Evolutionary conservation across 2,797 vertebrate genomes (phyloP).

Genomic region (Bufotes viridis): DNA sequence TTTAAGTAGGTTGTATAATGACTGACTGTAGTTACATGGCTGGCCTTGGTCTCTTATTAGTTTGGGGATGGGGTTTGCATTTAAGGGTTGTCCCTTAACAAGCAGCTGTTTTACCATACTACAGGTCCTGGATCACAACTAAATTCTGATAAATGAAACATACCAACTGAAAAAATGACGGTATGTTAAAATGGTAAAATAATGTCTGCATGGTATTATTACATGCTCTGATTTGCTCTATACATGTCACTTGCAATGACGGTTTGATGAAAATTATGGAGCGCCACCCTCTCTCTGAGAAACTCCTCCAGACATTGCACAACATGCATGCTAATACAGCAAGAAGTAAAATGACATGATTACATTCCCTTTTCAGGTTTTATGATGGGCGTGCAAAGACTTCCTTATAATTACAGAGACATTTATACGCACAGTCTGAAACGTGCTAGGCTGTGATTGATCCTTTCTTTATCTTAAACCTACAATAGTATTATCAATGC

Average conservation of each 20-base stretch:
- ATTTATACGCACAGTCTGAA: background rate
- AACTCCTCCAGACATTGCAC: slow-evolving; percentile 1
- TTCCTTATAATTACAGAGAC: slow-evolving; percentile 1
- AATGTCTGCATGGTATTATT: background rate
- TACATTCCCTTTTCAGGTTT: background rate
- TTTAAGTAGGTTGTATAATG: too few relatives aligned
- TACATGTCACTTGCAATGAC: background rate
- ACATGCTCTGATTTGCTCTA: background rate
- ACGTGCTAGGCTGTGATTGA: background rate
- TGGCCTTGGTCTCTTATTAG: too few relatives aligned
- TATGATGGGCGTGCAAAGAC: slow-evolving; percentile 17
- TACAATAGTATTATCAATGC: background rate
- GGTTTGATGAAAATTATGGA: background rate
- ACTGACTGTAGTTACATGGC: too few relatives aligned
- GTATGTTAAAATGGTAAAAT: too few relatives aligned
- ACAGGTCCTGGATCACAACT: background rate
- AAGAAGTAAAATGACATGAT: background rate
- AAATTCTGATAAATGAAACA: background rate
- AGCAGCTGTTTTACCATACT: too few relatives aligned
- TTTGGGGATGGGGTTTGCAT: too few relatives aligned
- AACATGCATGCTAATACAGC: background rate
- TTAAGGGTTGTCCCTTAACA: too few relatives aligned
- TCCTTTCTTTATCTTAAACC: background rate
- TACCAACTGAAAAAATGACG: background rate
- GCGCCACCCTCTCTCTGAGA: slow-evolving; percentile 4